Percentiles rank a stretch among this genome's conserved stretches.
phyloP scores from a whole-genome alignment of 2,888 invertebrate species.

The Poecilus cupreus region DNA sequence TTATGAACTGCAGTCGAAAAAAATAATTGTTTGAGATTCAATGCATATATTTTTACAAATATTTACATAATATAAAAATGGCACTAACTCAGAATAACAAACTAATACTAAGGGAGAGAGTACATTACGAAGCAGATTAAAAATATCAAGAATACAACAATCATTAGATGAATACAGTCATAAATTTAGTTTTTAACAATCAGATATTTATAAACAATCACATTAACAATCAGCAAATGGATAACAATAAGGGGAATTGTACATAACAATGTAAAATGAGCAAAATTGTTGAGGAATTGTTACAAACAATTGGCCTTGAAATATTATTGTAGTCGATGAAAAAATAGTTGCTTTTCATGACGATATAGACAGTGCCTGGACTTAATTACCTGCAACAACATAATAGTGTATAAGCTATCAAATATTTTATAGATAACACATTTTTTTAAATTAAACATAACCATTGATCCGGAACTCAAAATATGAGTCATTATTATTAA shows the following conservation, averaged over 20 bases:
- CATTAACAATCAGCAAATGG: neutral
- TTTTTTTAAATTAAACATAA: neutral
- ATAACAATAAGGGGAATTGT: neutral
- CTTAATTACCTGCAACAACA: constrained; percentile 10
- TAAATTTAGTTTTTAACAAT: neutral
- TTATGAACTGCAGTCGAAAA: too few species aligned
- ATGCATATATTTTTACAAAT: constrained; percentile 49
- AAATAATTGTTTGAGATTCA: constrained; percentile 24
- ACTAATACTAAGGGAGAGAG: neutral
- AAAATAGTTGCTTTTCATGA: neutral
- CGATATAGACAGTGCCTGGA: neutral
- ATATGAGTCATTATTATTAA: too few species aligned
- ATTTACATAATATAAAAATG: constrained; percentile 55
- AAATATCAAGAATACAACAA: constrained; percentile 1
- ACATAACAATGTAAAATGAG: constrained; percentile 3
- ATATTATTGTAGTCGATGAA: neutral
- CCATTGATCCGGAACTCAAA: neutral
- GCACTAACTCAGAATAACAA: constrained; percentile 35
- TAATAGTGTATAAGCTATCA: neutral
- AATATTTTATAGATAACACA: neutral
- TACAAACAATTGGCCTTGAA: neutral
- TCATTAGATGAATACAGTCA: constrained; percentile 12
- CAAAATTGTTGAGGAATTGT: neutral
- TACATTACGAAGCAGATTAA: constrained; percentile 22
- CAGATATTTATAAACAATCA: neutral